phyloP scores from a whole-genome alignment of 1,140 invertebrate genomes.

The Tetramorium simillimum region DNA sequence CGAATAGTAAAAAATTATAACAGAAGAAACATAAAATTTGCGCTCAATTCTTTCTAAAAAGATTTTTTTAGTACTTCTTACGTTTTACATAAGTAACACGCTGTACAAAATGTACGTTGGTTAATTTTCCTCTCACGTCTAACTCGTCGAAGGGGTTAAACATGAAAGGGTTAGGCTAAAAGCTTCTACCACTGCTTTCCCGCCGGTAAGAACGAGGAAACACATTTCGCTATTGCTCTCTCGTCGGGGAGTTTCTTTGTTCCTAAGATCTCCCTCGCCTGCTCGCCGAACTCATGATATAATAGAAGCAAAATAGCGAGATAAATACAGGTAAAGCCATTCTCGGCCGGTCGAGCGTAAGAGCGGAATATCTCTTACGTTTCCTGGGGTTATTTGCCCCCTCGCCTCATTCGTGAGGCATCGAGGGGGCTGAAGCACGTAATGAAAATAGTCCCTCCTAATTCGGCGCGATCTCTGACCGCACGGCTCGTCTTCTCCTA shows the following conservation, averaged over 20 bases:
- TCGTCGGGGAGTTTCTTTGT: slow-evolving; percentile 34
- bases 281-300: neutral
- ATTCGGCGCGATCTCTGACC: slow-evolving; percentile 77
- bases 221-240: neutral
- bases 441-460: slow-evolving; percentile 81
- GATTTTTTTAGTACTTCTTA: neutral
- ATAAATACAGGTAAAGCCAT: slow-evolving; percentile 57
- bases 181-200: neutral
- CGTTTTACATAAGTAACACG: neutral
- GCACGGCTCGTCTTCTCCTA: slow-evolving; percentile 71
- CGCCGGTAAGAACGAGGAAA: slow-evolving; percentile 1
- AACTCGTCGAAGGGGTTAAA: slow-evolving; percentile 15
- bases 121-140: neutral
- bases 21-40: neutral
- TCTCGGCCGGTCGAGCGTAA: slow-evolving; percentile 45
- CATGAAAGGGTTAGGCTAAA: slow-evolving; percentile 18
- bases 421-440: slow-evolving; percentile 65
- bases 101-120: neutral
- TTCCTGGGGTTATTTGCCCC: slow-evolving; percentile 43
- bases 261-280: neutral
- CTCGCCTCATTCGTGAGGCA: slow-evolving; percentile 35
- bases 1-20: neutral
- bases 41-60: neutral
- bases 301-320: slow-evolving; percentile 44
- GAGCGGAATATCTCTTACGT: slow-evolving; percentile 61